Evolutionary conservation across 2,113 vertebrate genomes (phyloP).

Genomic region (Sylvia atricapilla): DNA sequence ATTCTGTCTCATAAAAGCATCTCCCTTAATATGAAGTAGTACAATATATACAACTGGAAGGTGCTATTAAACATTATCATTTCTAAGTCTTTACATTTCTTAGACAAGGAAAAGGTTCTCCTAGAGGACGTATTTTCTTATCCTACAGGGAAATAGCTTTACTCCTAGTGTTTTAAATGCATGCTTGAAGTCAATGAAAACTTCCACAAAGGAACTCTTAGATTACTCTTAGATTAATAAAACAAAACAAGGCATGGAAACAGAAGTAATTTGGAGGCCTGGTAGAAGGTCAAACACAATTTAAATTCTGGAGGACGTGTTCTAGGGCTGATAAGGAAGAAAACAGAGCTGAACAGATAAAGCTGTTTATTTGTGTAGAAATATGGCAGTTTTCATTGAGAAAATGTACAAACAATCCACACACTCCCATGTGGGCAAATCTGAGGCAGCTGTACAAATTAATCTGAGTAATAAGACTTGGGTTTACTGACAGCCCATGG

Average conservation of each 20-base stretch:
- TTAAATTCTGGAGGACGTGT: neutral
- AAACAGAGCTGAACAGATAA: neutral
- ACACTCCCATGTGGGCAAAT: neutral
- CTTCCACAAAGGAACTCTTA: neutral
- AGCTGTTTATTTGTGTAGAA: neutral
- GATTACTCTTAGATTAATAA: neutral
- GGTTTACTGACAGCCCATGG: neutral
- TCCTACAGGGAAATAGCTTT: neutral
- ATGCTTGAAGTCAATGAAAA: neutral
- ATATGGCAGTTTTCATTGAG: slow-evolving; percentile 1
- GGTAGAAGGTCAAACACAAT: neutral
- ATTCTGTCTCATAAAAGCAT: neutral
- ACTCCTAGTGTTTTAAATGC: neutral
- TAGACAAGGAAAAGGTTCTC: neutral
- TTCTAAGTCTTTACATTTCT: neutral
- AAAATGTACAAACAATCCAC: slow-evolving; percentile 13
- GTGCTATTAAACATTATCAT: neutral
- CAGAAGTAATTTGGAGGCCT: neutral
- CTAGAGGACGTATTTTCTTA: neutral
- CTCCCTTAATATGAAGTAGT: neutral
- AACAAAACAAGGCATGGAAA: neutral
- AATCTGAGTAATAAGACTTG: neutral
- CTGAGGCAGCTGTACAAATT: slow-evolving; percentile 34
- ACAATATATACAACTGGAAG: neutral
- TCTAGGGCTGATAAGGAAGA: neutral